These are phyloP conservation scores for Oncopodura yosiiana DNA, from an alignment of 1,140 invertebrate species.

Conservation along the genomic window DNA sequence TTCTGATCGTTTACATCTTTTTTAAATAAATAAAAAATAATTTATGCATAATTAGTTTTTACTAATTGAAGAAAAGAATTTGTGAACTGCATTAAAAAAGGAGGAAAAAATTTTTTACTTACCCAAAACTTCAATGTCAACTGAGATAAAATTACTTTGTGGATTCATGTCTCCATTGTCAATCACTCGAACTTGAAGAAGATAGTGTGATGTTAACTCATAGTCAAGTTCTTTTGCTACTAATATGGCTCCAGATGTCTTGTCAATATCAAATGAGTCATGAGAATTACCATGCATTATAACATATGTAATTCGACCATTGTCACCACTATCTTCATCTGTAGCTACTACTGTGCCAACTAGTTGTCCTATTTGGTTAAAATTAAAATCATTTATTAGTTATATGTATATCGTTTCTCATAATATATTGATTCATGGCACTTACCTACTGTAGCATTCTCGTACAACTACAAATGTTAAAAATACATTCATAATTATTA, in stretches of 20 bases:
- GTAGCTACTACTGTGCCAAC: constrained; percentile 68
- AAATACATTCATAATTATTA: neutral
- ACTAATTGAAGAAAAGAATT: too few species aligned
- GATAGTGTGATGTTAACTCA: constrained; percentile 70
- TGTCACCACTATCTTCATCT: constrained; percentile 47
- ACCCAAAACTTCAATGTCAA: constrained; percentile 49
- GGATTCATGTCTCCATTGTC: constrained; percentile 77
- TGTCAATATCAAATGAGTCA: constrained; percentile 78
- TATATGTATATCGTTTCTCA: too few species aligned
- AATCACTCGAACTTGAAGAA: constrained; percentile 74
- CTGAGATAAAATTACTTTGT: constrained; percentile 47
- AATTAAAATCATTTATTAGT: too few species aligned
- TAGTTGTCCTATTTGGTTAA: constrained; percentile 61
- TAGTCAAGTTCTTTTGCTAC: constrained; percentile 73
- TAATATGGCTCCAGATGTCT: constrained; percentile 68
- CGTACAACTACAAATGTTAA: constrained; percentile 53
- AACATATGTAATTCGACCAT: constrained; percentile 61
- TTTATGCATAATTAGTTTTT: too few species aligned
- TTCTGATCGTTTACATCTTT: too few species aligned
- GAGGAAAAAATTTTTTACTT: too few species aligned
- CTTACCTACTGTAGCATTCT: constrained; percentile 56
- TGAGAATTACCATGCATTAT: constrained; percentile 54
- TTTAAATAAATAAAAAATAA: too few species aligned
- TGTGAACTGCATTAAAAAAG: too few species aligned
- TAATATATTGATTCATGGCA: constrained; percentile 2